These are phyloP conservation scores for Coccyzus lansbergi DNA, from an alignment of 2,797 vertebrate species.

Conservation along the genomic window DNA sequence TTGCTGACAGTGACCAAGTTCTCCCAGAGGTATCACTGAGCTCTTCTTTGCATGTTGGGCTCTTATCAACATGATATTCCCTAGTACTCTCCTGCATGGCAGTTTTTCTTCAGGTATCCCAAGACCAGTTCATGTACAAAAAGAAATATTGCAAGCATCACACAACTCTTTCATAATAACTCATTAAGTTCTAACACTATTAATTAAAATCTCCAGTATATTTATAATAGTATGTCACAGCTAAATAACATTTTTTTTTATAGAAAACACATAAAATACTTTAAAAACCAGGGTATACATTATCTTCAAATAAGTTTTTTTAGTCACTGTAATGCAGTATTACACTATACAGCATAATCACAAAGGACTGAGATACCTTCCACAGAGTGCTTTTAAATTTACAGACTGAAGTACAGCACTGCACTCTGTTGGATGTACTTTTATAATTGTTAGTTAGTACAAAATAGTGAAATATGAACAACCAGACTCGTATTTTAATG, in stretches of 20 bases:
- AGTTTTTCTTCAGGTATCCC: background rate
- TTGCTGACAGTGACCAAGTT: background rate
- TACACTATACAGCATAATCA: background rate
- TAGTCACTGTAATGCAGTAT: background rate
- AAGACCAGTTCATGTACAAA: background rate
- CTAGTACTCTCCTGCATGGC: background rate
- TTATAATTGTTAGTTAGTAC: background rate
- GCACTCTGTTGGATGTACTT: constrained; percentile 7
- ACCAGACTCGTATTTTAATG: background rate
- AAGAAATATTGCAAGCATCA: background rate
- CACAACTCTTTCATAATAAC: background rate
- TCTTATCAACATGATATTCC: background rate
- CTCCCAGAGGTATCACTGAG: background rate
- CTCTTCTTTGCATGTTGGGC: background rate
- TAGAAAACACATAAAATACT: background rate
- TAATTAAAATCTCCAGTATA: background rate
- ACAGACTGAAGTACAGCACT: constrained; percentile 22
- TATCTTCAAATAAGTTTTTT: background rate
- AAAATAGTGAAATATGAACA: background rate
- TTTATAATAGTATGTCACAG: background rate
- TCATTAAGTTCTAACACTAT: background rate
- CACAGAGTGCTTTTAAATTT: background rate
- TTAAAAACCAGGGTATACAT: background rate
- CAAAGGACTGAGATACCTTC: background rate
- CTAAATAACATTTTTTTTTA: background rate